Percentiles rank a stretch among this genome's conserved stretches.
phyloP scores from a whole-genome alignment of 2,888 invertebrate species.

The Sepiola atlantica region DNA sequence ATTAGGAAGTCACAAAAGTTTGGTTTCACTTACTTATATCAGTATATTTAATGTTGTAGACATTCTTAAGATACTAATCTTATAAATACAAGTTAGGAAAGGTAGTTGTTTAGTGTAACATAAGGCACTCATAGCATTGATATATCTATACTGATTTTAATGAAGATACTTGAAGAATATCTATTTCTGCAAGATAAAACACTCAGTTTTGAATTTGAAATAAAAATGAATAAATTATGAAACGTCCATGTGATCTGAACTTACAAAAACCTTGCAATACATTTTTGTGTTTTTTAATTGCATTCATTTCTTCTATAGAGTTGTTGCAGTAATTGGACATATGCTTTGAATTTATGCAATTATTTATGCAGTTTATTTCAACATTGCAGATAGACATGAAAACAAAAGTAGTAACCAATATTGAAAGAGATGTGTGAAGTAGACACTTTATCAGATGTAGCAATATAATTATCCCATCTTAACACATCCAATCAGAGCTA shows the following conservation, averaged over 20 bases:
- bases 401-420: not conserved
- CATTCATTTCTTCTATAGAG: not conserved
- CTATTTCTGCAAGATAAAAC: too few relatives aligned
- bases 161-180: too few relatives aligned
- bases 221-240: not conserved
- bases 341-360: not conserved
- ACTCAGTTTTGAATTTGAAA: not conserved
- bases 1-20: too few relatives aligned
- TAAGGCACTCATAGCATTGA: too few relatives aligned
- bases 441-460: constrained; percentile 14
- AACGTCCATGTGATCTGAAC: too few relatives aligned
- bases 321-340: not conserved
- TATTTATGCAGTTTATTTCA: not conserved
- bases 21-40: too few relatives aligned
- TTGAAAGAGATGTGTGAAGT: not conserved
- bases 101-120: too few relatives aligned
- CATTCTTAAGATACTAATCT: too few relatives aligned
- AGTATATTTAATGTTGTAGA: too few relatives aligned
- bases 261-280: not conserved
- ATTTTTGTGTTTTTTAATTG: too few relatives aligned
- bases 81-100: too few relatives aligned
- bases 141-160: too few relatives aligned
- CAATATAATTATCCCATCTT: not conserved
- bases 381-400: not conserved
- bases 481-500: not conserved